These are phyloP conservation scores for Vespertilio murinus DNA, from an alignment of 2,797 vertebrate species.

Conservation along the genomic window DNA sequence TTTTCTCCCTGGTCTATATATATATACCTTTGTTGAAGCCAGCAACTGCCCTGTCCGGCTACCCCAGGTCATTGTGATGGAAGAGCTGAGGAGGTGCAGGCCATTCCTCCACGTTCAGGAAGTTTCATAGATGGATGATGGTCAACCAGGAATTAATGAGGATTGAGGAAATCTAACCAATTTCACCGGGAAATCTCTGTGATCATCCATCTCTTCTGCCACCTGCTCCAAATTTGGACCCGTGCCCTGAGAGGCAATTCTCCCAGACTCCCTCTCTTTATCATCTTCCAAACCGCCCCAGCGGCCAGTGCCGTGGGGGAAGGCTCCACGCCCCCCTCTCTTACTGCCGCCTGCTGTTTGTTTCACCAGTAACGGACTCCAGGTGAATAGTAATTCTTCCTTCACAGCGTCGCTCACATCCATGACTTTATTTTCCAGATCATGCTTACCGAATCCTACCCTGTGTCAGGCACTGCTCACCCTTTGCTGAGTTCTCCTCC, in stretches of 20 bases:
- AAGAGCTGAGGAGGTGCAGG: fast-evolving
- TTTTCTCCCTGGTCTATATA: not conserved
- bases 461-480: not conserved
- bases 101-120: not conserved
- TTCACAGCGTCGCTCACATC: not conserved
- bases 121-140: not conserved
- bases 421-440: not conserved
- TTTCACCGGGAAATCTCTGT: conserved; percentile 41
- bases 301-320: not conserved
- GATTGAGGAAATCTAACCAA: not conserved
- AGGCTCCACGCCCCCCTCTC: not conserved
- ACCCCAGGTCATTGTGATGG: not conserved
- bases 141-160: conserved; percentile 16
- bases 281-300: not conserved
- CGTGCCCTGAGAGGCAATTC: not conserved
- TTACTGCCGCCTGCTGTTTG: not conserved
- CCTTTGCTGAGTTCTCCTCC: not conserved
- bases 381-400: not conserved
- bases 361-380: not conserved
- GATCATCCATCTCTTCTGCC: conserved; percentile 36
- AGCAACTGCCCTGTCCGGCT: fast-evolving
- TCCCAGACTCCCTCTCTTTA: not conserved
- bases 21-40: not conserved
- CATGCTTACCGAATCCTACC: not conserved
- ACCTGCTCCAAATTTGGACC: conserved; percentile 59